Base-by-base conservation (phyloP, 23 tunicate species). In the Halocynthia aurantium region DNA sequence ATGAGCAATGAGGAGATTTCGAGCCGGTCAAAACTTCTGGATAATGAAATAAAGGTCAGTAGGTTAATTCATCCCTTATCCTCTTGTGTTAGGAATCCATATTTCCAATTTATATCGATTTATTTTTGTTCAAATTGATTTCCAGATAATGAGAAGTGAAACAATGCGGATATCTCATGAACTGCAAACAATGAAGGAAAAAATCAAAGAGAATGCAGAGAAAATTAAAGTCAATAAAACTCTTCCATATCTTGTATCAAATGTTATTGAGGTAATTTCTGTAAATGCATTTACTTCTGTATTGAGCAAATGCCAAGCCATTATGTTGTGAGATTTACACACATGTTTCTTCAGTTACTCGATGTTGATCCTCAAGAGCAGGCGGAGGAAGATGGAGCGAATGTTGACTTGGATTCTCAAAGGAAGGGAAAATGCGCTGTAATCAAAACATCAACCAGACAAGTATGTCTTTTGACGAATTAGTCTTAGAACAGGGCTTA, bases 291-390 rank as follows among this genome's bases (percentile, higher is more conserved):
- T 58, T 58, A 15, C 4, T 58, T 58, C n/a, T 58, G 4, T 1
- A 31, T 31, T 31, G 44, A 31, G 44, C 17, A 4, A 58, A 2
- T 58, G 17, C 64, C n/a, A 13, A 13, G 4, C 17, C n/a, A 13
- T 1, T 58, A n/a, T 17, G 18, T 68, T 17, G 31, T 68, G 19
- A 54, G 15, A 55, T 52, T 9, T 53, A 52, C 78, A 74, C 6
- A 18, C 62, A n/a, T 53, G 57, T 11, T 56, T 31, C 72, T 81
- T 2, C 83, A 91, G 91, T 71, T 96, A 13, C 81, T 96, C 7
- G 99, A 96, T 75, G 96, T 96, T 68, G 96, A 96, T 50, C 93
- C 98, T 71, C 98, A 87, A 84, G 99, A 96, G 51, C 93, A 96
- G 76, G 91, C 95, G 0, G 91, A 96, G 71, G 99, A 96, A 80